Conservation (phyloP, 2,113 vertebrate genomes). For the Mus spicilegus region DNA sequence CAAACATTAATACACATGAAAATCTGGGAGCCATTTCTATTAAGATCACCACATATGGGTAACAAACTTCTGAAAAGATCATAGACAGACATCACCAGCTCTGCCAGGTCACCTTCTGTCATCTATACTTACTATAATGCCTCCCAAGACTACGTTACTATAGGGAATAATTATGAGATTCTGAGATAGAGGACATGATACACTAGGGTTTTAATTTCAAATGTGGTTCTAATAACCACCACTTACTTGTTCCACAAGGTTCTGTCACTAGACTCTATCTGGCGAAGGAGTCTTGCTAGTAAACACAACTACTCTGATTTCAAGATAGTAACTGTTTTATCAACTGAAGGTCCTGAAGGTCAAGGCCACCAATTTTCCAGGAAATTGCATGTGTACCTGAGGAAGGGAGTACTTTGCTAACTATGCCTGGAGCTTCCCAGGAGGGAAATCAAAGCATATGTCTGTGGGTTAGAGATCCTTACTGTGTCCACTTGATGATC, state of each 20-base stretch:
- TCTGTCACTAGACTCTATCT: neutral
- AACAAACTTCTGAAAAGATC: neutral
- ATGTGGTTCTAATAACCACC: neutral
- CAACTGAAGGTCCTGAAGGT: neutral
- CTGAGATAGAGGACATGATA: neutral
- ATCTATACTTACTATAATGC: neutral
- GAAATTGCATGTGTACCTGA: neutral
- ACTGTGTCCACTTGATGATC: neutral
- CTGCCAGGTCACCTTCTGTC: neutral
- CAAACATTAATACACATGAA: no score
- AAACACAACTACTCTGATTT: neutral
- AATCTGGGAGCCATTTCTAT: no score
- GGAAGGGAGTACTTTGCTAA: neutral
- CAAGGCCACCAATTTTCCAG: neutral
- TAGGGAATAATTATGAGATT: neutral
- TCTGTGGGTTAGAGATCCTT: neutral
- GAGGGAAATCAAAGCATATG: neutral
- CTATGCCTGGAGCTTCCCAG: neutral
- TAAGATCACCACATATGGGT: neutral
- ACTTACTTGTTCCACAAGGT: neutral
- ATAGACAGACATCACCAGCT: neutral
- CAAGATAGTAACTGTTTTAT: neutral
- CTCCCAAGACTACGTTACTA: neutral
- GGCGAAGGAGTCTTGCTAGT: neutral
- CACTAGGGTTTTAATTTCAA: neutral